Evolutionary conservation across 1,140 invertebrate species (phyloP).

Genomic region (Whitmania pigra): DNA sequence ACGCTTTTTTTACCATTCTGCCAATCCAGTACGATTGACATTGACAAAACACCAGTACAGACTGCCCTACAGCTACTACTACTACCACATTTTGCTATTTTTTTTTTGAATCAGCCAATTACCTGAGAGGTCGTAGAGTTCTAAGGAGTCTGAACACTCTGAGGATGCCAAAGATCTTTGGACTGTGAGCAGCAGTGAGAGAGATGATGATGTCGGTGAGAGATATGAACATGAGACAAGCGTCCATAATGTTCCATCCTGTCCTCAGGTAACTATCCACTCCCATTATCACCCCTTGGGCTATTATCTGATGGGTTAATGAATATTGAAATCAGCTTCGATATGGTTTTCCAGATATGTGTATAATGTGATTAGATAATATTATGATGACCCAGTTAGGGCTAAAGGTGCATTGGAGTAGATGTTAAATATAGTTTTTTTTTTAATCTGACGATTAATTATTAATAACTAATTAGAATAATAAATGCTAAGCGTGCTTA

Average conservation of each 20-base stretch:
- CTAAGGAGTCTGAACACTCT: constrained; percentile 88
- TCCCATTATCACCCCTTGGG: constrained; percentile 85
- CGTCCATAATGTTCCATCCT: constrained; percentile 99
- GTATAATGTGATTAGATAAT: not conserved
- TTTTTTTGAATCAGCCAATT: too few relatives aligned
- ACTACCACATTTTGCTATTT: too few relatives aligned
- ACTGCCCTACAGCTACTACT: too few relatives aligned
- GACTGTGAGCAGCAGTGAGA: constrained; percentile 74
- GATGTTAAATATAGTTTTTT: too few relatives aligned
- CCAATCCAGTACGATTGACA: too few relatives aligned
- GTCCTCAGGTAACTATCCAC: constrained; percentile 84
- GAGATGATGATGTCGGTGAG: constrained; percentile 92
- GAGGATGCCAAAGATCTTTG: constrained; percentile 91
- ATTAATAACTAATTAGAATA: not conserved
- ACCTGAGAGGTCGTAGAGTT: constrained; percentile 77
- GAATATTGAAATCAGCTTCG: not conserved
- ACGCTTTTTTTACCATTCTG: not conserved
- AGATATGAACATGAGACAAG: constrained; percentile 87
- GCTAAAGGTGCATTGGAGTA: too few relatives aligned
- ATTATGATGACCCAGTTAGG: too few relatives aligned
- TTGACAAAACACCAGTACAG: too few relatives aligned
- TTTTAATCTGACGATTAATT: too few relatives aligned
- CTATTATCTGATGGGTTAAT: constrained; percentile 57
- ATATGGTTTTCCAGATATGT: not conserved
- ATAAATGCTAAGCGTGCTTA: constrained; percentile 1